Evolutionary conservation across 2,797 vertebrate genomes (phyloP), one percentile per base, ranked within the genome.

Genomic region (Borostomias antarcticus): DNA sequence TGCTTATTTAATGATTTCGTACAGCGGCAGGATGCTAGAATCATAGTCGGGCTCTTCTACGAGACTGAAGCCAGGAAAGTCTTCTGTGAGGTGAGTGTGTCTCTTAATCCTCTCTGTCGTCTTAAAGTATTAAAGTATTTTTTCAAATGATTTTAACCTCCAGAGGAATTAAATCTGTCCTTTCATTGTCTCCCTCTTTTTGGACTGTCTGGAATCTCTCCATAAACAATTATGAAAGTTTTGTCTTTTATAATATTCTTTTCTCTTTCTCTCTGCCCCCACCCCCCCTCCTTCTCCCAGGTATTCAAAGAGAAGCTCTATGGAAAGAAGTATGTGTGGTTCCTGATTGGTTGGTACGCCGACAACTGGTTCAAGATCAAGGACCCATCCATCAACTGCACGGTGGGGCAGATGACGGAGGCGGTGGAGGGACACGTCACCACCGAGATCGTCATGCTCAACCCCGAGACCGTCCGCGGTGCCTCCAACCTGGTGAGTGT

Each of bases 361-460:
- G 96, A 98, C 89, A 98, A 97, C 70, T 98, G 96, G 96, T 98
- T 96, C 86, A 97, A 96, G 79, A 98, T 90, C 80, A 94, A 95
- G 60, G 96, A 98, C 70, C 94, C 96, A 0, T 92, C 96, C 15
- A 98, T 98, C 86, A 98, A 98, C 90, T 98, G 96, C 74, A 97
- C 96, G 0, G 93, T 95, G 82, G 96, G 97, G 1, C 94, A 98
- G 85, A 98, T 98, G 96, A 94, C 95, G 0, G 95, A 96, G 86
- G 96, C 96, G 0, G 96, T 98, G 64, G 96, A 98, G 69, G 96
- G 96, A 0, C 96, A 98, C 11, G 94, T 98, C 52, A 98, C 96
- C 87, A 98, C 96, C 0, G 96, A 98, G 92, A 98, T 98, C 0
- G 95, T 98, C 73, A 98, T 98, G 96, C 86, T 98, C 73, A 98